These are phyloP conservation scores for Leptinotarsa haldemani DNA, from an alignment of 2,888 invertebrate genomes.

Conservation along the genomic window DNA sequence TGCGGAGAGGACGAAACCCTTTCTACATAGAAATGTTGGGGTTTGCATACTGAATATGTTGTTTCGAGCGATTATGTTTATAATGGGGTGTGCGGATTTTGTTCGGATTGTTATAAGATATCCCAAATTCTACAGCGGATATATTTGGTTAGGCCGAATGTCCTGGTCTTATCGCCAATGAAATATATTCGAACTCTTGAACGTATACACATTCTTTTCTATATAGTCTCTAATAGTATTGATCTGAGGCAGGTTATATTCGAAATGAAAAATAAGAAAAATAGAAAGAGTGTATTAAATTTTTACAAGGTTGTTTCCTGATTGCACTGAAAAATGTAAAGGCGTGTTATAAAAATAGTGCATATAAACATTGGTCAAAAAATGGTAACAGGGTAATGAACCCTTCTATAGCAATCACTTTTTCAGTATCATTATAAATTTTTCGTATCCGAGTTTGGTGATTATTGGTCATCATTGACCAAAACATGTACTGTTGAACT, in stretches of 20 bases:
- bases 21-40: neutral
- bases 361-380: too few species aligned
- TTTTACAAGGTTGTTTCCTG: too few species aligned
- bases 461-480: too few species aligned
- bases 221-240: neutral
- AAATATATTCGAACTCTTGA: neutral
- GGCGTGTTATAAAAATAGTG: too few species aligned
- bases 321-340: too few species aligned
- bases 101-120: slow-evolving; percentile 1
- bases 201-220: neutral
- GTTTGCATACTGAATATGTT: slow-evolving; percentile 4
- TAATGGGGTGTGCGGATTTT: slow-evolving; percentile 9
- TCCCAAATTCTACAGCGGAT: slow-evolving; percentile 1
- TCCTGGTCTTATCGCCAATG: neutral
- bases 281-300: too few species aligned
- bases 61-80: slow-evolving; percentile 16
- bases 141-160: neutral
- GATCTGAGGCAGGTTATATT: too few species aligned
- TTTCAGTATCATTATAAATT: neutral
- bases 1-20: slow-evolving; percentile 14
- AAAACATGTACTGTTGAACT: too few species aligned
- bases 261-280: too few species aligned
- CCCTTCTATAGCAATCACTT: neutral
- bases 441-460: too few species aligned
- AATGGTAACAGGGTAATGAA: neutral